Conservation (phyloP, 2,113 vertebrate genomes). For the Nematolebias whitei region DNA sequence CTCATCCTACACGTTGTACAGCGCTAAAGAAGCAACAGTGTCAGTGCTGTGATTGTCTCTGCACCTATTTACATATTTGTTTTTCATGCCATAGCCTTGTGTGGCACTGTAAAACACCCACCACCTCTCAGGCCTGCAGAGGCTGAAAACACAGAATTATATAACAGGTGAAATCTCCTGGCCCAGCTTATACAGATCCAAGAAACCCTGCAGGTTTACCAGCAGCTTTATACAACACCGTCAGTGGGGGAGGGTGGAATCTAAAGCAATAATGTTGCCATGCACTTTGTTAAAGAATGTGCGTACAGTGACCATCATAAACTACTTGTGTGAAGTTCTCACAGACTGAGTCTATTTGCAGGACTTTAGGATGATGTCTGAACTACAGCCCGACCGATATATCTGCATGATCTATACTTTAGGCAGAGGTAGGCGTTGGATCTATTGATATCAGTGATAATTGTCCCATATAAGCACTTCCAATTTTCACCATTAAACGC, state of each 20-base stretch:
- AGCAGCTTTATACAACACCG: conserved; percentile 53
- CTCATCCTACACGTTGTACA: conserved; percentile 14
- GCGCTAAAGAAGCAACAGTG: no score
- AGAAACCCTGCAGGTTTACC: conserved; percentile 59
- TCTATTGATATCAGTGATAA: no score
- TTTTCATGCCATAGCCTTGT: conserved; percentile 3
- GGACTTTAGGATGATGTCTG: no score
- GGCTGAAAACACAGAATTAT: conserved; percentile 60
- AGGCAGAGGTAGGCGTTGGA: no score
- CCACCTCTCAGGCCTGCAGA: conserved; percentile 30
- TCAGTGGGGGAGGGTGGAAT: conserved; percentile 32
- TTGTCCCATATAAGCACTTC: no score
- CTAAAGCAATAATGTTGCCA: conserved; percentile 10
- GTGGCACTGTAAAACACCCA: conserved; percentile 12
- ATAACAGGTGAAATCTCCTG: conserved; percentile 65
- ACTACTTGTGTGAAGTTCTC: background rate
- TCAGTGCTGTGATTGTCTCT: background rate
- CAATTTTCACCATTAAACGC: no score
- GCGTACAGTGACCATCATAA: background rate
- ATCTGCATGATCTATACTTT: no score
- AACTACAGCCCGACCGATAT: no score
- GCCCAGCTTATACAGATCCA: conserved; percentile 63
- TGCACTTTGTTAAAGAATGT: background rate
- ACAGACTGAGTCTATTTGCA: no score
- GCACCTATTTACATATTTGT: background rate